Conservation (phyloP, 2,797 vertebrate genomes). For the Sebastes matsubarae region DNA sequence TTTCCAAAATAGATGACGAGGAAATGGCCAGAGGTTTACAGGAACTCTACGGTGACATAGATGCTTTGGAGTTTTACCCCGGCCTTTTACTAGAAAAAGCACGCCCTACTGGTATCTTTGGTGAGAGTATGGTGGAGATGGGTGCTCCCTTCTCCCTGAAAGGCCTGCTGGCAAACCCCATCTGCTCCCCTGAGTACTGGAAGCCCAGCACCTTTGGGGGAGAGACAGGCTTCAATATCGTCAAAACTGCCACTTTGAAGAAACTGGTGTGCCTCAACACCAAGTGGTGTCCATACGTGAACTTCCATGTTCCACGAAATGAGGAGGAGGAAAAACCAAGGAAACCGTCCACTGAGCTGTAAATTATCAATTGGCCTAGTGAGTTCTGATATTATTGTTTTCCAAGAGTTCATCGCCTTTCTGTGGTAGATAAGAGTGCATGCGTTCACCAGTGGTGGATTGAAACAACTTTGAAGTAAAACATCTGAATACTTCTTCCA, state of each 20-base stretch:
- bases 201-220: constrained; percentile 97
- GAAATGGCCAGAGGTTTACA: constrained; percentile 86
- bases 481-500: too few relatives aligned
- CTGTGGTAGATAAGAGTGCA: background rate
- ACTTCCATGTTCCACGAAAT: constrained; percentile 81
- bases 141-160: constrained; percentile 96
- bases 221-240: constrained; percentile 86
- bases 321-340: constrained; percentile 36
- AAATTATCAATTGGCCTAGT: background rate
- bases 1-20: constrained; percentile 81
- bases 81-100: constrained; percentile 90
- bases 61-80: constrained; percentile 91
- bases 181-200: constrained; percentile 96
- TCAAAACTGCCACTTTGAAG: constrained; percentile 87
- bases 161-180: constrained; percentile 94
- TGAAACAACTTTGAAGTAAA: too few relatives aligned
- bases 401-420: background rate
- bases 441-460: too few relatives aligned
- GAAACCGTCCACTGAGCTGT: constrained; percentile 79
- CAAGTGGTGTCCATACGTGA: constrained; percentile 89
- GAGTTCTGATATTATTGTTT: background rate
- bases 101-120: constrained; percentile 84
- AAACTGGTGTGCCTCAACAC: constrained; percentile 92
- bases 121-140: constrained; percentile 96
- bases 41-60: constrained; percentile 92